These are phyloP conservation scores for Drosophila pectinifera DNA, from an alignment of 1,140 invertebrate species.

Conservation along the genomic window DNA sequence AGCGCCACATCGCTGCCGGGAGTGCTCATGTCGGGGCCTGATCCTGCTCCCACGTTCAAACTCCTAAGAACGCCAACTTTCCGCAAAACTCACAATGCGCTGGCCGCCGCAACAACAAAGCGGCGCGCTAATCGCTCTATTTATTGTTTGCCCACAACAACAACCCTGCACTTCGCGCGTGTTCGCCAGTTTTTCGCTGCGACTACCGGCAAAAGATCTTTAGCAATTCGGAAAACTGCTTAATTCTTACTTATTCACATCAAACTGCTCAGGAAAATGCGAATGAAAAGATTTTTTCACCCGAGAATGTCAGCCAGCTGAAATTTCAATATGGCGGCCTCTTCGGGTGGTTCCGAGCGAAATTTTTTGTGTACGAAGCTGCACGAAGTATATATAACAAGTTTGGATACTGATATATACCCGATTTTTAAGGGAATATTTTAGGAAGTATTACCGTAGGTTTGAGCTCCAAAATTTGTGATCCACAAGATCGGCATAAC, in stretches of 20 bases:
- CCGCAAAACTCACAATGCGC: not conserved
- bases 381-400: constrained; percentile 55
- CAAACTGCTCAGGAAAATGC: not conserved
- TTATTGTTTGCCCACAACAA: constrained; percentile 17
- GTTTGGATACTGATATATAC: constrained; percentile 5
- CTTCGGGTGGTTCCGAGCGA: constrained; percentile 46
- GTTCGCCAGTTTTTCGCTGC: not conserved
- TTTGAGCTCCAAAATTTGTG: not conserved
- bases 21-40: constrained; percentile 42
- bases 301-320: constrained; percentile 41
- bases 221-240: not conserved
- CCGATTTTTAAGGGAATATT: not conserved
- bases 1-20: constrained; percentile 26
- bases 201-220: constrained; percentile 8
- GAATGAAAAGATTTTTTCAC: constrained; percentile 51
- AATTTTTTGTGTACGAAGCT: not conserved
- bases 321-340: constrained; percentile 65
- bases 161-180: constrained; percentile 1
- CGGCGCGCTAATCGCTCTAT: constrained; percentile 21
- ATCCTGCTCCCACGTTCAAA: constrained; percentile 29
- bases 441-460: not conserved
- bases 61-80: constrained; percentile 3
- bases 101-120: constrained; percentile 17
- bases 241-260: constrained; percentile 1
- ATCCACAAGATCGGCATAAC: not conserved